Evolutionary conservation across 2,113 vertebrate species (phyloP), one percentile per base, ranked within the genome.

Genomic region (Vidua chalybeata): DNA sequence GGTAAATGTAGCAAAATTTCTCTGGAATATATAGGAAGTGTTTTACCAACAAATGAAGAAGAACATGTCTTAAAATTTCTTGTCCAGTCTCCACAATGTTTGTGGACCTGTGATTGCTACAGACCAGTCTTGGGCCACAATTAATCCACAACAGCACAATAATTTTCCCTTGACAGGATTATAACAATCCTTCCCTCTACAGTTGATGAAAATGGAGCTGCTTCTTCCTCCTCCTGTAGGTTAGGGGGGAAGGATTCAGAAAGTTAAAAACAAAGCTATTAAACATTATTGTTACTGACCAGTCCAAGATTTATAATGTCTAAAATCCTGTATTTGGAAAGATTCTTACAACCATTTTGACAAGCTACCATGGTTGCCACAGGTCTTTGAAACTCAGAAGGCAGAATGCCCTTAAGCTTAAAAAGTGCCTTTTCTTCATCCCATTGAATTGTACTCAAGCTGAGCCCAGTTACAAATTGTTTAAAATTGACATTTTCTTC

Each of bases 381-480:
- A 68, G 88, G 90, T 41, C 83, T 90, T 81, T 86, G 85, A 93
- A 96, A 96, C 33, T 67, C 87, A 93, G 82, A 80, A 90, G 46
- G 56, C 51, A 88, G 27, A 93, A 94, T 41, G 59, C 33, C 72
- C 90, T 86, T 69, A 83, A 86, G 75, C 76, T 84, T 62, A 58
- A 94, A 59, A 77, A 89, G 59, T 68, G 56, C 33, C 90, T 91
- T 88, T 95, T 80, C 82, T 84, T 90, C 59, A 75, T 68, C 61
- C 56, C 73, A 15, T 2, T 74, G 58, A 93, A 74, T 67, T 59
- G 82, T 23, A 71, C 52, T 84, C 28, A 35, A 67, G 52, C 59
- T 86, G 68, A 85, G 59, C 16, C 0, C 1, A 87, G 69, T 46
- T 76, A 93, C 82, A 93, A 92, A 93, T 71, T 80, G 82, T 67